phyloP scores from a whole-genome alignment of 2,797 vertebrate species.

The Pseudochirops cupreus region DNA sequence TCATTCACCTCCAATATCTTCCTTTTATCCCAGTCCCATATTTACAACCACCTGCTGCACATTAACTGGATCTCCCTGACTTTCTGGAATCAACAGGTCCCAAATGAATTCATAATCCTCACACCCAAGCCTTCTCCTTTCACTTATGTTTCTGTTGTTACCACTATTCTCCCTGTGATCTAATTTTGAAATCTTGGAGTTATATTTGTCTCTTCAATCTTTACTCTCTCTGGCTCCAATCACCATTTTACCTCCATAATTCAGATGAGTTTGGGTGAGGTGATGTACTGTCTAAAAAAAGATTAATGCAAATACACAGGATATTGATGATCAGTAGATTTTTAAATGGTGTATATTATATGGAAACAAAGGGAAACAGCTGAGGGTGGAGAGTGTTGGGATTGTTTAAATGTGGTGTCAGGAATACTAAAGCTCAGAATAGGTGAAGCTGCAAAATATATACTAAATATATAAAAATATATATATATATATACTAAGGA shows the following conservation, averaged over 20 bases:
- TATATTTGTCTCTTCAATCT: not conserved
- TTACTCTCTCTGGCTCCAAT: not conserved
- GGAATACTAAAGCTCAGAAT: not conserved
- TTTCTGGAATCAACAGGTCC: not conserved
- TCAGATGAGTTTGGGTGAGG: not conserved
- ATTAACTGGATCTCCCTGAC: not conserved
- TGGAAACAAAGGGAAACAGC: not conserved
- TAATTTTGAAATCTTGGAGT: not conserved
- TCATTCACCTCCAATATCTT: too few species aligned
- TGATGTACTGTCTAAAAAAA: too few species aligned
- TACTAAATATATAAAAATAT: not conserved
- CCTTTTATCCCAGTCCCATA: too few species aligned
- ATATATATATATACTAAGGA: not conserved
- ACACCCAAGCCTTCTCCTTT: not conserved
- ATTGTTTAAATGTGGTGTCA: not conserved
- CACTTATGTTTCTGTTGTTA: not conserved
- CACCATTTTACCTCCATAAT: not conserved
- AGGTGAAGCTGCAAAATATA: not conserved
- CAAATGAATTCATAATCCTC: not conserved
- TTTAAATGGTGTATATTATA: not conserved
- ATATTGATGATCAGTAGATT: not conserved
- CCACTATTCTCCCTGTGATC: not conserved
- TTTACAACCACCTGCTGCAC: too few species aligned
- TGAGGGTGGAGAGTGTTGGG: not conserved
- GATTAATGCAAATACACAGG: too few species aligned